Evolutionary conservation across 2,888 invertebrate species (phyloP).

Genomic region (Dysmachus trigonus): DNA sequence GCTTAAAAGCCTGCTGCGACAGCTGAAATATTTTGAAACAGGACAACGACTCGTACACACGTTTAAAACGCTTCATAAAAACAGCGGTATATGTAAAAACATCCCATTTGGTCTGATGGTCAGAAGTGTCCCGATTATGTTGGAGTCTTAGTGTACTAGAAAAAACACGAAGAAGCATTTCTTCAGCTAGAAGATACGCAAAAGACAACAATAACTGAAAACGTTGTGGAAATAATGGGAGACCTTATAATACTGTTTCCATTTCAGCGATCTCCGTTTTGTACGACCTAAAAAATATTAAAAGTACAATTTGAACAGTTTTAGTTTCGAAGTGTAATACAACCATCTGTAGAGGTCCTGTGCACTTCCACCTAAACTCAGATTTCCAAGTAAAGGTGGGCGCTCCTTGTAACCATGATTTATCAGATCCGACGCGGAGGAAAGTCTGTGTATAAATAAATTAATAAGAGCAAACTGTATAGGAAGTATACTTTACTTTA

Average conservation of each 20-base stretch:
- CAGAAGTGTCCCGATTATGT: not conserved
- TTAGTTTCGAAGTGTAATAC: not conserved
- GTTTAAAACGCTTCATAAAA: not conserved
- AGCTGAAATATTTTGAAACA: not conserved
- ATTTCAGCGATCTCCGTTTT: constrained; percentile 86
- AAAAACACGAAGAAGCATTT: not conserved
- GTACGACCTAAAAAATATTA: constrained; percentile 61
- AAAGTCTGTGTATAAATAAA: constrained; percentile 62
- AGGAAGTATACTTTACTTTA: constrained; percentile 64
- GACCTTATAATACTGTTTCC: constrained; percentile 89
- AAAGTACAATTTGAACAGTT: not conserved
- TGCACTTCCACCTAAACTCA: constrained; percentile 65
- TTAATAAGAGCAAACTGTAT: not conserved
- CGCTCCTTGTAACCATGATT: constrained; percentile 67
- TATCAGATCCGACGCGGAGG: constrained; percentile 71
- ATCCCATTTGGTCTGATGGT: not conserved
- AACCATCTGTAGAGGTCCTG: constrained; percentile 66
- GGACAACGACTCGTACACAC: not conserved
- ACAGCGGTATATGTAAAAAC: not conserved
- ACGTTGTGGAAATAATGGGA: not conserved
- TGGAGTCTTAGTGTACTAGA: not conserved
- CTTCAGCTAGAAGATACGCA: not conserved
- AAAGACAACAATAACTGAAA: not conserved
- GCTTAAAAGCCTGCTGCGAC: not conserved
- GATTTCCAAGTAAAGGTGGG: constrained; percentile 66